Base-by-base conservation (phyloP, 2,888 invertebrate genomes). In the Cepaea hortensis region DNA sequence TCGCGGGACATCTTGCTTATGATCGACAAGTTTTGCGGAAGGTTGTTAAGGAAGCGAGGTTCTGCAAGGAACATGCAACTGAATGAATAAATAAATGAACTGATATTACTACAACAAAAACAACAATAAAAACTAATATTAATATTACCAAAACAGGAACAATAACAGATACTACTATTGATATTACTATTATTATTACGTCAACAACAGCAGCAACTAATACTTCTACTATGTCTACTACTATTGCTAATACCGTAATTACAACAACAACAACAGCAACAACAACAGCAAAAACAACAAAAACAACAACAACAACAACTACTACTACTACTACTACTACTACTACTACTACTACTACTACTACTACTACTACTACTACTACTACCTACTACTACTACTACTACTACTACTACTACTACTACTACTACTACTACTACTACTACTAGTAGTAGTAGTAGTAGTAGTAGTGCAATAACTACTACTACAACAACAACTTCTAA, bases 281-380 rank as follows among this genome's bases (percentile, higher is more conserved):
- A n/a, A 4, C 72, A n/a, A 72, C 72, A n/a, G 18, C 23, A n/a
- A 1, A 1, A n/a, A 23, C 23, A n/a, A 23, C 23, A 7, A 23
- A 9, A n/a, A 72, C 72, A n/a, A 23, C 72, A n/a, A 23, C 72
- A n/a, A 72, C 72, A 7, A 23, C 72, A n/a, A 23, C 72, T 9
- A 72, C 6, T 2, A 72, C 72, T 72, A 72, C 72, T 72, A 72
- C 72, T 72, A 23, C 70, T 72, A 23, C 23, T 72, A 72, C 72
- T 72, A 72, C 72, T 72, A 72, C 72, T 72, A 72, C n/a, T 72
- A 72, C 72, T 72, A 72, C 72, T 23, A 72, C 72, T 23, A 72
- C n/a, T 72, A 72, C 72, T 23, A 72, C n/a, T 72, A 72, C 72
- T 72, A 72, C 72, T 23, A 72, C 23, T 72, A 72, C 72, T 23